A percentile compares a stretch with the other conserved stretches of the same genome.
These are phyloP conservation scores for Catamblyrhynchus diadema DNA, from an alignment of 2,797 vertebrate genomes.

Conservation along the genomic window DNA sequence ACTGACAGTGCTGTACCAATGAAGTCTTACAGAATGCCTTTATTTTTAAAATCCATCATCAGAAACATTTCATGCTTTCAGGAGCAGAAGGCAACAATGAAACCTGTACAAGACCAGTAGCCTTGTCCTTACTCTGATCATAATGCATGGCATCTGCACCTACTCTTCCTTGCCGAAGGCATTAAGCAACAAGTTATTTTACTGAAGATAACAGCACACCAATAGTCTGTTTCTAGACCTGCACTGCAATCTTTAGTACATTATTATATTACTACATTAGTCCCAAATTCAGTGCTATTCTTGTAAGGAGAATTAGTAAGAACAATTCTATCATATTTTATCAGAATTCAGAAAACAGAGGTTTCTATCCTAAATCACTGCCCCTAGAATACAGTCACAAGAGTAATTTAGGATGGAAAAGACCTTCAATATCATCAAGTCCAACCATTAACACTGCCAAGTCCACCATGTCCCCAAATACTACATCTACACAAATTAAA, in stretches of 20 bases:
- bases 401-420: neutral
- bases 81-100: neutral
- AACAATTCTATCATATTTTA: neutral
- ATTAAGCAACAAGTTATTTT: neutral
- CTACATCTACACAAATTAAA: neutral
- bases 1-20: neutral
- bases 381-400: neutral
- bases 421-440: neutral
- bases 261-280: neutral
- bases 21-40: neutral
- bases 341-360: neutral
- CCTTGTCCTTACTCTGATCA: neutral
- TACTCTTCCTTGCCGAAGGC: neutral
- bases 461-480: neutral
- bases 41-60: neutral
- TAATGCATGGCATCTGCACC: accelerated
- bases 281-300: neutral
- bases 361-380: neutral
- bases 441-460: neutral
- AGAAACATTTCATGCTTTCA: neutral
- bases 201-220: neutral
- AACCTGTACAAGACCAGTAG: neutral
- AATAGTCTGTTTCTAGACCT: neutral
- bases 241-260: neutral
- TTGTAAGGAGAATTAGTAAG: neutral